Evolutionary conservation across 2,888 invertebrate species (phyloP), one percentile per base, ranked within the genome.

Genomic region (Syrista parreyssii): DNA sequence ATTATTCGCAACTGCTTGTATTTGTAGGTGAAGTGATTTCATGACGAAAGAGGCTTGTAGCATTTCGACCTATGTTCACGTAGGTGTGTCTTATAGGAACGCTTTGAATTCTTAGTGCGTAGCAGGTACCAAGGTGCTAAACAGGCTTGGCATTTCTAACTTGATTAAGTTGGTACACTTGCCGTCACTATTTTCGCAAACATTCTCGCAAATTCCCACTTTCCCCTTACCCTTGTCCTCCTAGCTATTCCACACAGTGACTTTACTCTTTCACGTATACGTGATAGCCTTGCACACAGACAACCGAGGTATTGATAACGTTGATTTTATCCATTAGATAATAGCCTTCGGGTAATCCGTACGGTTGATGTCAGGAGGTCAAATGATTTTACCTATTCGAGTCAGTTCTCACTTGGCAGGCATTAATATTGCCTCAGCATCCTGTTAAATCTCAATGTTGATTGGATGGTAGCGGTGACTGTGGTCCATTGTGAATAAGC

Each of bases 271-370:
- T 69, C 30, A 31, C 71, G 3, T 23, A n/a, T 1, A 71, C 71
- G 71, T 15, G 31, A 71, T 74, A 30, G 35, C 35, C 9, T 30
- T 9, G 33, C 74, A 33, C 74, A 11, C 23, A 3, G 9, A 11
- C 23, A 33, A 71, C 30, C 33, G 2, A 12, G 81, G 80, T 82
- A 85, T 85, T 82, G 86, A 86, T 85, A 85, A 82, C 80, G 71
- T 82, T 80, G 85, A 85, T 86, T 85, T 83, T 84, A 85, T 85
- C 85, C 85, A 83, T 85, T 82, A 85, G 86, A 85, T 85, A 86
- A 85, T 86, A 83, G 83, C 80, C 55, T 9, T 55, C 2, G 55
- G 55, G 55, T 23, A 23, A 23, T 55, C 23, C 55, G 55, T 23
- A 55, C 23, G 55, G 55, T 55, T 55, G 55, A 76, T 73, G 55